These are phyloP conservation scores for Cerastis rubricosa DNA, from an alignment of 2,888 invertebrate species.

Conservation along the genomic window DNA sequence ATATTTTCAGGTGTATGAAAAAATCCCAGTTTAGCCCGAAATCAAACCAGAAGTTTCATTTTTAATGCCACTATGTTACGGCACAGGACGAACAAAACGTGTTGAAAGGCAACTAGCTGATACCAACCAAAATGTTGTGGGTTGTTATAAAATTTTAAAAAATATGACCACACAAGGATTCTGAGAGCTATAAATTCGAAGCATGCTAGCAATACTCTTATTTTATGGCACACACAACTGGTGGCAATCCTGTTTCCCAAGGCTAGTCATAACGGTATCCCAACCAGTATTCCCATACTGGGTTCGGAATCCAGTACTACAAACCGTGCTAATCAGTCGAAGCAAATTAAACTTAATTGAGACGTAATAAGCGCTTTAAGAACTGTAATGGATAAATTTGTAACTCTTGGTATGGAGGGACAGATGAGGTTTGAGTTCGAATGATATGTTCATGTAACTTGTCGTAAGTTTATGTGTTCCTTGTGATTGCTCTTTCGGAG, in stretches of 20 bases:
- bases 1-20: slow-evolving; percentile 1
- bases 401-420: slow-evolving; percentile 27
- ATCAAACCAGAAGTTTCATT: slow-evolving; percentile 1
- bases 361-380: slow-evolving; percentile 54
- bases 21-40: background rate
- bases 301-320: slow-evolving; percentile 65
- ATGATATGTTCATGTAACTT: slow-evolving; percentile 38
- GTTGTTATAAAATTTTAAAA: slow-evolving; percentile 17
- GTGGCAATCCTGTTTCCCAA: slow-evolving; percentile 64
- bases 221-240: slow-evolving; percentile 51
- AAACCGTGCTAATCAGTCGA: slow-evolving; percentile 57
- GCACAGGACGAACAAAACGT: background rate
- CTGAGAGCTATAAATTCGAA: slow-evolving; percentile 39
- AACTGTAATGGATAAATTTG: slow-evolving; percentile 37
- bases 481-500: slow-evolving; percentile 2
- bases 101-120: slow-evolving; percentile 6
- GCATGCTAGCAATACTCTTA: slow-evolving; percentile 50
- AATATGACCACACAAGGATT: slow-evolving; percentile 28
- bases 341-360: slow-evolving; percentile 64
- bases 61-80: background rate
- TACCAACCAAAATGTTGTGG: background rate
- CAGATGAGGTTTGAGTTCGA: slow-evolving; percentile 43
- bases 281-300: slow-evolving; percentile 70
- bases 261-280: slow-evolving; percentile 66
- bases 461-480: slow-evolving; percentile 26